Evolutionary conservation across 2,888 invertebrate species (phyloP).

Genomic region (Linyphia triangularis): DNA sequence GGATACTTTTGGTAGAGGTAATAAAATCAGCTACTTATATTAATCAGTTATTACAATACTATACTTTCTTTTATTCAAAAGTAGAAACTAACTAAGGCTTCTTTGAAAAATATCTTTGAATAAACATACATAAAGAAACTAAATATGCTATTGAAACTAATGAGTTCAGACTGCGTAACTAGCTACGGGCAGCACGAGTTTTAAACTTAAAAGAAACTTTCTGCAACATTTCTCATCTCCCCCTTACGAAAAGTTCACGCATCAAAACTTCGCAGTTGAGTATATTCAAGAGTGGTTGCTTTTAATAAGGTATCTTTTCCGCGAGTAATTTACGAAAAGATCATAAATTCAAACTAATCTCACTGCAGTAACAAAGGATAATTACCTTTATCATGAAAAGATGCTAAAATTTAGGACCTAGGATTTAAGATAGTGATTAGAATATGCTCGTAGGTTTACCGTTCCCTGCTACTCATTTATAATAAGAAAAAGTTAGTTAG

Average conservation of each 20-base stretch:
- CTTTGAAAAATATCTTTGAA: too few relatives aligned
- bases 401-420: constrained; percentile 1
- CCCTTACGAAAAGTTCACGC: not conserved
- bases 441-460: too few relatives aligned
- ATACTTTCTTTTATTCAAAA: too few relatives aligned
- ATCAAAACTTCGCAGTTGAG: not conserved
- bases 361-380: not conserved
- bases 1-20: too few relatives aligned
- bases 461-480: too few relatives aligned
- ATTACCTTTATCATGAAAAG: not conserved
- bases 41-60: too few relatives aligned
- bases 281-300: not conserved
- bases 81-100: too few relatives aligned
- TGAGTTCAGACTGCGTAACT: not conserved
- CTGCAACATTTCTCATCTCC: not conserved
- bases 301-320: not conserved
- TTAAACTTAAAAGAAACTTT: not conserved
- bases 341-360: constrained; percentile 5
- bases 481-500: too few relatives aligned
- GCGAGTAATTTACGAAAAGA: not conserved
- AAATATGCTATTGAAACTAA: not conserved
- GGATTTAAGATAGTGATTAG: not conserved
- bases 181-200: not conserved
- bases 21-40: too few relatives aligned
- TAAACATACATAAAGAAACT: not conserved